Evolutionary conservation across 2,888 invertebrate species (phyloP).

Genomic region (Lithophane leautieri): DNA sequence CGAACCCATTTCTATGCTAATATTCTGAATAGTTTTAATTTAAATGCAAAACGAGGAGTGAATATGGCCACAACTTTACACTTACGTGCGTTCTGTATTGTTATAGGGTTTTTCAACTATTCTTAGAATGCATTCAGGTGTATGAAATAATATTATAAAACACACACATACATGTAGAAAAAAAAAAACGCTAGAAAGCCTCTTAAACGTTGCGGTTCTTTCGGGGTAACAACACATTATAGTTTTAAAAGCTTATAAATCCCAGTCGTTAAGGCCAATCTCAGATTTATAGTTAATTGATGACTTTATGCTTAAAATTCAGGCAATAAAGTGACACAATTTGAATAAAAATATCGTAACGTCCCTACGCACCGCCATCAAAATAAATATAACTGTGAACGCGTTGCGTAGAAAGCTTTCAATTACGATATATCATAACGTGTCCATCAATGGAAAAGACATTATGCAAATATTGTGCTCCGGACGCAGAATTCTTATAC

Average conservation of each 20-base stretch:
- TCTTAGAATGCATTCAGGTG: constrained; percentile 22
- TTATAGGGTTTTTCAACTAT: constrained; percentile 53
- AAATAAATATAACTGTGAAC: constrained; percentile 40
- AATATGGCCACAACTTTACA: constrained; percentile 58
- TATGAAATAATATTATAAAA: constrained; percentile 3
- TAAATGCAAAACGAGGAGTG: constrained; percentile 78
- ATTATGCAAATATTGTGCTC: constrained; percentile 62
- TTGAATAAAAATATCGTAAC: constrained; percentile 52
- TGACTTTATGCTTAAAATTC: constrained; percentile 50
- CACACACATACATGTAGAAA: neutral
- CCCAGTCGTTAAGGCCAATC: constrained; percentile 38
- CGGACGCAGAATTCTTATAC: constrained; percentile 60
- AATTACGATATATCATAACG: constrained; percentile 63
- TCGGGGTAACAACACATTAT: constrained; percentile 34
- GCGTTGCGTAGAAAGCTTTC: constrained; percentile 41
- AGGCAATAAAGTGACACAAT: constrained; percentile 51
- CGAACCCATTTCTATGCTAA: constrained; percentile 87
- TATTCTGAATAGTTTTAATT: constrained; percentile 82
- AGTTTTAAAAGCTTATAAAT: constrained; percentile 48
- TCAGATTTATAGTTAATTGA: constrained; percentile 54
- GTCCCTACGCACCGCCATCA: constrained; percentile 32
- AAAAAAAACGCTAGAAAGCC: neutral
- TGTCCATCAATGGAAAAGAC: constrained; percentile 54
- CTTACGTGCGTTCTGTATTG: constrained; percentile 55
- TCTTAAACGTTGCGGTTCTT: constrained; percentile 6